Conservation (phyloP, 2,797 vertebrate genomes). For the Anomalospiza imberbis region DNA sequence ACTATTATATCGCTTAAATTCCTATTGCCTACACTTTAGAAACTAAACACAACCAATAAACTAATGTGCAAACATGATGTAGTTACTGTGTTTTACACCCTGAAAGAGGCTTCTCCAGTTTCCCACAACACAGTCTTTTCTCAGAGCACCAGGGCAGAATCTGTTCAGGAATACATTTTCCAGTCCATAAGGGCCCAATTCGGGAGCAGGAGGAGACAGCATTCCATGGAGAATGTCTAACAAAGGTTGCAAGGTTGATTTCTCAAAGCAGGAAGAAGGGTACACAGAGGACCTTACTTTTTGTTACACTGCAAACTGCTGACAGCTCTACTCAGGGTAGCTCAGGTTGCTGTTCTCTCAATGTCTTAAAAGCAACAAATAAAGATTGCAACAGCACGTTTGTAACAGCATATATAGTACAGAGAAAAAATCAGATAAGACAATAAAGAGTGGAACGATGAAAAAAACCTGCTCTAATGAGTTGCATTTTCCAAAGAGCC, state of each 20-base stretch:
- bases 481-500: not conserved
- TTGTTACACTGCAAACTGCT: not conserved
- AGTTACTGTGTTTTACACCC: not conserved
- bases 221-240: not conserved
- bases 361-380: not conserved
- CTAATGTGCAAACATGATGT: not conserved
- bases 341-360: not conserved
- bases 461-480: not conserved
- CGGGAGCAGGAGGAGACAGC: not conserved
- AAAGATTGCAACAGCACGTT: not conserved
- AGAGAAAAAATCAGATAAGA: not conserved
- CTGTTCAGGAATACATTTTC: not conserved
- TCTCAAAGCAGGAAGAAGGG: not conserved
- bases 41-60: constrained; percentile 31
- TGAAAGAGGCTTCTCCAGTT: not conserved
- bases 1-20: constrained; percentile 15
- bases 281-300: not conserved
- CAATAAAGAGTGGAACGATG: not conserved
- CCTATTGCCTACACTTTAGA: constrained; percentile 29
- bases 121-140: not conserved
- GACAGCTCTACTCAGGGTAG: not conserved
- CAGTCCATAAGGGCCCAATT: not conserved
- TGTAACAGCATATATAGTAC: not conserved
- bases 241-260: not conserved
- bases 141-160: constrained; percentile 13